Base-by-base conservation (phyloP, 2,113 vertebrate genomes). In the Sapajus apella region DNA sequence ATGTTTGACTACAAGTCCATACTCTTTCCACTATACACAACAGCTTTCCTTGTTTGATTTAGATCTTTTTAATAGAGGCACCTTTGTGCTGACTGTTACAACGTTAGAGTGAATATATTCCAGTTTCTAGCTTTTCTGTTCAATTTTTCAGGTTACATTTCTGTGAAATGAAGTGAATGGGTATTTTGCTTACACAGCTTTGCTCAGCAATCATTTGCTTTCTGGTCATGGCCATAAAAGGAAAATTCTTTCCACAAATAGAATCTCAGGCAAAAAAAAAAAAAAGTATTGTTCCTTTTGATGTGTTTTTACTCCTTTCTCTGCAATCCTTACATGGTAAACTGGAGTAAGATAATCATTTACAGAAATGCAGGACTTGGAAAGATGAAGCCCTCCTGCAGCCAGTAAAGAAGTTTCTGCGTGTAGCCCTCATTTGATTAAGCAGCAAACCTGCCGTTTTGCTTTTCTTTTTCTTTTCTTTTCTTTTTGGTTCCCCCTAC, bases 251-350 rank as follows among this genome's bases (percentile, higher is more conserved):
- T 98, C 97, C 93, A 90, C 87, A 97, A 96, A 97, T 95, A 98
- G 95, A 68, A 83, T 96, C 96, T 94, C 55, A 45, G 68, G 52
- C 35, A 40, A 83, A 68, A 64, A 64, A 61, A 61, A 43, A 43
- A 43, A 43, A 43, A 43, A 70, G 58, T 47, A 90, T 96, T 97
- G 76, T 95, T 97, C 76, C 88, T 97, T 97, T 94, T 94, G 84
- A 96, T 96, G 85, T 95, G 87, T 96, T 98, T 97, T 96, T 79
- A 81, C 81, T 97, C 47, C 92, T 96, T 97, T 92, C 95, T 87
- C 95, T 85, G n/a, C 94, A 96, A 90, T 70, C 97, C 96, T 98
- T 97, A 98, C 87, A 97, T 96, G 97, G 97, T 95, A 93, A 97
- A 96, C 30, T 94, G 64, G 72, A 95, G 43, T 55, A 94, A 97